Evolutionary conservation across 2,797 vertebrate species (phyloP), one percentile per base, ranked within the genome.

Genomic region (Aulostomus chinensis): DNA sequence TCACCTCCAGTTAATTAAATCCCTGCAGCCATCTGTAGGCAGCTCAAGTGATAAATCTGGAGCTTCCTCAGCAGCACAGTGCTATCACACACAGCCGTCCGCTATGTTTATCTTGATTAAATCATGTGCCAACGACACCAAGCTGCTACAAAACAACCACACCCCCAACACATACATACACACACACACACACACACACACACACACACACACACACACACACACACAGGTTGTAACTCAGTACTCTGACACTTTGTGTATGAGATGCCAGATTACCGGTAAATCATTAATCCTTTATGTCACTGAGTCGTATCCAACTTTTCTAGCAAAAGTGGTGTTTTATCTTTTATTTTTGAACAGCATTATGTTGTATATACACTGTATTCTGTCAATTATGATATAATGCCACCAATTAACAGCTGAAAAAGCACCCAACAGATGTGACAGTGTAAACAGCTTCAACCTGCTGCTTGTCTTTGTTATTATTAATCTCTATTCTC

Each of bases 91-190:
- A n/a, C 28, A 2, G 35, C 52, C 46, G 4, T 39, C 57, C 22
- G 25, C 51, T 9, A 11, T 17, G 35, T 75, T 75, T 68, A 81
- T 84, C 73, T 78, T 37, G 49, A 72, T 78, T 76, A 64, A 81
- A 78, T 77, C 62, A 51, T 20, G 14, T 38, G 53, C 16, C 26
- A 34, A 49, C 2, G 37, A 66, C 63, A 54, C 14, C 38, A 11
- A 39, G 61, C 47, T 21, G 64, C 65, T 32, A 9, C 24, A 9
- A 39, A 14, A 54, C 61, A 51, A 51, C n/a, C n/a, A n/a, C n/a
- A n/a, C n/a, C n/a, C n/a, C n/a, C n/a, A n/a, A n/a, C n/a, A n/a
- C n/a, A n/a, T n/a, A n/a, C n/a, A n/a, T n/a, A n/a, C 18, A 8
- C 54, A 56, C 10, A 8, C 14, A 14, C 29, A 2, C 10, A 11